Evolutionary conservation across 2,888 invertebrate species (phyloP), one percentile per base, ranked within the genome.

Genomic region (Pteria penguin): DNA sequence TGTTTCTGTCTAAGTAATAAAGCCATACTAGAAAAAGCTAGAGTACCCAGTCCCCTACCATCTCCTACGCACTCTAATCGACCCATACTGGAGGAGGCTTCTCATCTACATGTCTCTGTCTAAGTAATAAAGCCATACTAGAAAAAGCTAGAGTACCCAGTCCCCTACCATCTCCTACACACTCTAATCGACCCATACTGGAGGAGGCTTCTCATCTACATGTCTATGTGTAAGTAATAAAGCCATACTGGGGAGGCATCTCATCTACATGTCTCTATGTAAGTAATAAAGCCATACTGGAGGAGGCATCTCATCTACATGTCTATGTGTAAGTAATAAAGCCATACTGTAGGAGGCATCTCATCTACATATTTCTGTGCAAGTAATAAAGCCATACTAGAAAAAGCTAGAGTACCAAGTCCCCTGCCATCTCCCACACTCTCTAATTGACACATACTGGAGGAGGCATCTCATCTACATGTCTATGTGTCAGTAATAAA

Each of bases 191-290:
- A 29, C 62, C 69, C 24, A 72, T 66, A 1, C 63, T 86, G 67
- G 83, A 85, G 62, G 87, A 88, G 77, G 80, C 88, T 1, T 82
- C 83, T 57, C 87, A 88, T 82, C 81, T 89, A 4, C 82, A 87
- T 80, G 86, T 89, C 18, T 84, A 89, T 66, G 87, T 90, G 90
- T 90, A 83, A 84, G 89, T 85, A n/a, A n/a, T n/a, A n/a, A n/a
- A n/a, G n/a, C n/a, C n/a, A n/a, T n/a, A 27, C 87, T 88, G 26
- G 84, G 62, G 87, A 88, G 77, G 80, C 88, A 1, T 82, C 83
- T 57, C 87, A 88, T 82, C 81, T 89, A 4, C 82, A 87, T 80
- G 86, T 89, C 18, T 84, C 89, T 66, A 87, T 90, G 90, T 90
- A 83, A 83, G 88, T 84, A n/a, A n/a, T n/a, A n/a, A n/a, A n/a